Evolutionary conservation across 2,113 vertebrate species (phyloP).

Genomic region (Siphamia tubifer): DNA sequence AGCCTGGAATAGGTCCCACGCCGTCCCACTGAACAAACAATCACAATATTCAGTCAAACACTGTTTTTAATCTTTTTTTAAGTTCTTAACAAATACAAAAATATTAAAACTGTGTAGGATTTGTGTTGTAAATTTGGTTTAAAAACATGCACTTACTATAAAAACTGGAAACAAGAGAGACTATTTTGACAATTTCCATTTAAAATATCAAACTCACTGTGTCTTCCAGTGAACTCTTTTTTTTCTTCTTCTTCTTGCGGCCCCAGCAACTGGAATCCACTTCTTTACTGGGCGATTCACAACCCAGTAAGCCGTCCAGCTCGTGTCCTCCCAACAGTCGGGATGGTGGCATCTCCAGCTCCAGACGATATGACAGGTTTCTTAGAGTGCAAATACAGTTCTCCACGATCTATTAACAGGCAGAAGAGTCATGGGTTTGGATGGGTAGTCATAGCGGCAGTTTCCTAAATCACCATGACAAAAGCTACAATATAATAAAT

Average conservation of each 20-base stretch:
- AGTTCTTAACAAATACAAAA: no score
- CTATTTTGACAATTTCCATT: background rate
- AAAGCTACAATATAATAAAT: constrained; percentile 14
- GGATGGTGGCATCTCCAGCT: constrained; percentile 92
- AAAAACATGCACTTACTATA: no score
- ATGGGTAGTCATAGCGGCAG: background rate
- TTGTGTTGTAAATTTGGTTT: no score
- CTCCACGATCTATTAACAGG: constrained; percentile 89
- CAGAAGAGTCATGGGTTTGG: background rate
- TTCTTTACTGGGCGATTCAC: constrained; percentile 92
- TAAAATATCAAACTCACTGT: constrained; percentile 77
- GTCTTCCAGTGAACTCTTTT: constrained; percentile 88
- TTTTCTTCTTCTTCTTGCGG: constrained; percentile 97
- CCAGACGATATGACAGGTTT: constrained; percentile 95
- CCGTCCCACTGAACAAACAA: constrained; percentile 90
- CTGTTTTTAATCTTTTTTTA: no score
- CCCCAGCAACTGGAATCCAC: constrained; percentile 95
- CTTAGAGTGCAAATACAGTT: constrained; percentile 97
- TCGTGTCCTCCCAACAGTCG: constrained; percentile 87
- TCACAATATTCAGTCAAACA: background rate
- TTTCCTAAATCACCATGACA: constrained; percentile 29
- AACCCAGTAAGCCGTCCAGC: constrained; percentile 87
- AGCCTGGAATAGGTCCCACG: constrained; percentile 94
- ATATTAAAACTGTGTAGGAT: no score
- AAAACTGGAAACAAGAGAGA: no score